Evolutionary conservation across 1,140 invertebrate genomes (phyloP), one percentile per base, ranked within the genome.

Genomic region (Drosophila busckii): DNA sequence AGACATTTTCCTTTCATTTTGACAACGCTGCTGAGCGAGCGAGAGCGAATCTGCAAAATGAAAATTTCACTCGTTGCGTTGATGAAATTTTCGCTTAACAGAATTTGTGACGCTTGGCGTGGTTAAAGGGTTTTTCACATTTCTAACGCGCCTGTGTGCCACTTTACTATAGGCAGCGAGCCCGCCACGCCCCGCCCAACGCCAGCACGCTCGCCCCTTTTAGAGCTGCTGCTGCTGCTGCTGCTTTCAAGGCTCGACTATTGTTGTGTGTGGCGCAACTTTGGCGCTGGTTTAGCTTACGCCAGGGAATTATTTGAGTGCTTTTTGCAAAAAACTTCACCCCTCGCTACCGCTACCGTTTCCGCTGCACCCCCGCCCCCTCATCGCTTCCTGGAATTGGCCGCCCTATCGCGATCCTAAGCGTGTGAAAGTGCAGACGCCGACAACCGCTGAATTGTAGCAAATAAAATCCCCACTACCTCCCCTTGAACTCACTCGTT

Each of bases 1-100:
- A 80, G 75, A 80, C 75, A 80, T 80, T 80, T 82, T 80, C 75
- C 75, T 80, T 80, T 80, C 75, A 80, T 80, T 80, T 80, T 80
- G 75, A 80, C 75, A 80, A 82, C 73, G 67, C 23, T 15, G 29
- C 26, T 1, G 8, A 10, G n/a, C 12, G 52, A 40, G 46, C 44
- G 54, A 52, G 41, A 17, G 16, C 32, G 60, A 75, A 70, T 61
- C n/a, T n/a, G 52, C 56, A 45, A 55, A 76, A 70, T 76, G 68
- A 82, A 73, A 82, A 75, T 82, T 73, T 35, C 54, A n/a, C 61
- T 35, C 16, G 42, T 71, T 56, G 46, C 67, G 73, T 82, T 80
- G 75, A 80, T 80, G 75, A 80, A 80, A 82, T 80, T 80, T 82
- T 80, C 75, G 75, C 75, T 80, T 80, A 80, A 80, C 75, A 80